phyloP scores from a whole-genome alignment of 1,140 invertebrate species.

The Gryllus bimaculatus region DNA sequence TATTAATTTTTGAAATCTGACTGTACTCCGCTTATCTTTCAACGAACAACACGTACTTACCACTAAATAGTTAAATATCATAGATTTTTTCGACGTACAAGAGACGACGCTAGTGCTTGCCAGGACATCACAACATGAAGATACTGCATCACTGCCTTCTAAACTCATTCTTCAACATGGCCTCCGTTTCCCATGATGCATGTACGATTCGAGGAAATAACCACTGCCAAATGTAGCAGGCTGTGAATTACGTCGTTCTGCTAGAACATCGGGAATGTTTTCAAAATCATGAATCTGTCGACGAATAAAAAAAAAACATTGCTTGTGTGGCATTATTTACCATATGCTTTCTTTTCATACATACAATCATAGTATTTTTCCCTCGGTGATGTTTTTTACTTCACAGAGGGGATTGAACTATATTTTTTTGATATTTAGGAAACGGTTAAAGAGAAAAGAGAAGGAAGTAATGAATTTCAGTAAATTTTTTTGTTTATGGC shows the following conservation, averaged over 20 bases:
- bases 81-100: neutral
- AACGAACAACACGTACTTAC: neutral
- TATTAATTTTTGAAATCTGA: slow-evolving; percentile 8
- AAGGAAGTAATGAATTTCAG: too few relatives aligned
- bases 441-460: too few relatives aligned
- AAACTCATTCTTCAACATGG: neutral
- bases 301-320: too few relatives aligned
- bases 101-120: neutral
- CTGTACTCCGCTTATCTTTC: neutral
- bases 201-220: neutral
- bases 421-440: too few relatives aligned
- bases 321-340: neutral
- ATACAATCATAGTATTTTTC: too few relatives aligned
- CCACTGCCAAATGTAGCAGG: neutral
- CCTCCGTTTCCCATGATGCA: neutral
- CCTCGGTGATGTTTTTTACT: too few relatives aligned
- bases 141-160: slow-evolving; percentile 13
- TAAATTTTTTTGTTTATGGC: too few relatives aligned
- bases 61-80: neutral
- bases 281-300: too few relatives aligned
- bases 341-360: neutral
- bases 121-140: slow-evolving; percentile 9
- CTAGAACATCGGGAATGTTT: neutral
- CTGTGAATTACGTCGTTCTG: neutral
- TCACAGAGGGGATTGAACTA: too few relatives aligned